These are phyloP conservation scores for Chanos chanos DNA, from an alignment of 2,797 vertebrate genomes.

Conservation along the genomic window DNA sequence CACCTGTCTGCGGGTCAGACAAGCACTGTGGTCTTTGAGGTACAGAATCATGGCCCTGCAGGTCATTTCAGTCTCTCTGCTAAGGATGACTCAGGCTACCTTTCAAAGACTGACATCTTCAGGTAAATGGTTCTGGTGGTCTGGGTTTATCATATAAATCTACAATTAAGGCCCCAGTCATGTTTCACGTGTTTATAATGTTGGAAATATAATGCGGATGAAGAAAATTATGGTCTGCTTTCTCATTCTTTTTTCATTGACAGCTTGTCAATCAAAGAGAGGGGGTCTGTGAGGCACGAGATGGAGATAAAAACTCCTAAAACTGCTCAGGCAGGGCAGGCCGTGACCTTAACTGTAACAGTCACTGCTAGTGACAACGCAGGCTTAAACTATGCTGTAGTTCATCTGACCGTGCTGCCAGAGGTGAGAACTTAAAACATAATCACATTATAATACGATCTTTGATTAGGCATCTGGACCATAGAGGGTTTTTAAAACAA, in stretches of 20 bases:
- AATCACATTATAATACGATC: background rate
- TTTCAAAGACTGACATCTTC: conserved; percentile 54
- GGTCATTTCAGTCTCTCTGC: conserved; percentile 65
- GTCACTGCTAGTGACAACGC: conserved; percentile 52
- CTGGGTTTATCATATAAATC: background rate
- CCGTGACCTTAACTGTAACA: conserved; percentile 72
- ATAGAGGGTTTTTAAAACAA: no score
- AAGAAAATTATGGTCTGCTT: no score
- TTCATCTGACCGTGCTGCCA: conserved; percentile 64
- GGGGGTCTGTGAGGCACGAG: conserved; percentile 57
- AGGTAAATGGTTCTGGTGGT: conserved; percentile 43
- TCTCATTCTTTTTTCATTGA: conserved; percentile 32
- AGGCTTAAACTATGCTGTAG: conserved; percentile 71
- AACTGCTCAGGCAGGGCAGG: conserved; percentile 53
- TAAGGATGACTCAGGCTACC: conserved; percentile 63
- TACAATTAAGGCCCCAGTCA: background rate
- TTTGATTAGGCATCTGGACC: no score
- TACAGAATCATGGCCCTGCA: conserved; percentile 68
- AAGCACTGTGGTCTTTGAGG: conserved; percentile 58
- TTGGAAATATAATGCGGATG: no score
- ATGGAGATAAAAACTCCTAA: conserved; percentile 68
- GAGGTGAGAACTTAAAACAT: conserved; percentile 51
- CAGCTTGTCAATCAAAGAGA: conserved; percentile 53
- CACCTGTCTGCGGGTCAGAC: conserved; percentile 66
- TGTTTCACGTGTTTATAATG: no score